phyloP scores from a whole-genome alignment of 2,113 vertebrate species.

The Coptodon bakossiorum region DNA sequence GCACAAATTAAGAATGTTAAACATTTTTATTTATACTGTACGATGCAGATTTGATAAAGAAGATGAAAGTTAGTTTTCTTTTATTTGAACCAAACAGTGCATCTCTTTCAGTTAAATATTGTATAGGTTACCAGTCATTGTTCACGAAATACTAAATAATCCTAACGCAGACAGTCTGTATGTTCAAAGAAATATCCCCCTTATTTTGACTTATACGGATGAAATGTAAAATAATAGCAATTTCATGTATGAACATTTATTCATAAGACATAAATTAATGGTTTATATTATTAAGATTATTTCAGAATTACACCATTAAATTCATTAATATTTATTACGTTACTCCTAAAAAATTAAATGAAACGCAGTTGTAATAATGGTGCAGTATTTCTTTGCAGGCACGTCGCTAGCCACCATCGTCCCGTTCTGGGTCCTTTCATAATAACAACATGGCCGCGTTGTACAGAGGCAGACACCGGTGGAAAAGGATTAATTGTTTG shows the following conservation, averaged over 20 bases:
- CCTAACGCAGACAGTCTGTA: neutral
- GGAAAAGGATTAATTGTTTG: slow-evolving; percentile 34
- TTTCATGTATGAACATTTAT: neutral
- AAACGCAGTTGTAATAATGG: neutral
- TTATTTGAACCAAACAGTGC: neutral
- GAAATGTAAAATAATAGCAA: neutral
- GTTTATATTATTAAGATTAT: neutral
- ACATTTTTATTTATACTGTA: neutral
- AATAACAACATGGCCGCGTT: slow-evolving; percentile 70
- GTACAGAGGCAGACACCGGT: slow-evolving; percentile 49
- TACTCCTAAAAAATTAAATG: neutral
- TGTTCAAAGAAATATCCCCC: neutral
- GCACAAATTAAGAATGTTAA: neutral
- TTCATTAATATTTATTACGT: neutral
- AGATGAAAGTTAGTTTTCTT: neutral
- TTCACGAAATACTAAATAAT: neutral
- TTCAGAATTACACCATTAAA: neutral
- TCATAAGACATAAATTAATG: neutral
- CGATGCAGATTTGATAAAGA: neutral
- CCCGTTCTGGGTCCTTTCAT: slow-evolving; percentile 43
- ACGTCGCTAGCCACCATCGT: neutral
- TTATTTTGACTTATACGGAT: neutral
- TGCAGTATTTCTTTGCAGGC: slow-evolving; percentile 42
- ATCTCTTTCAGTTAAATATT: neutral
- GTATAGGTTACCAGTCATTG: neutral